phyloP scores from a whole-genome alignment of 2,797 vertebrate genomes.

The Gymnocypris eckloni region DNA sequence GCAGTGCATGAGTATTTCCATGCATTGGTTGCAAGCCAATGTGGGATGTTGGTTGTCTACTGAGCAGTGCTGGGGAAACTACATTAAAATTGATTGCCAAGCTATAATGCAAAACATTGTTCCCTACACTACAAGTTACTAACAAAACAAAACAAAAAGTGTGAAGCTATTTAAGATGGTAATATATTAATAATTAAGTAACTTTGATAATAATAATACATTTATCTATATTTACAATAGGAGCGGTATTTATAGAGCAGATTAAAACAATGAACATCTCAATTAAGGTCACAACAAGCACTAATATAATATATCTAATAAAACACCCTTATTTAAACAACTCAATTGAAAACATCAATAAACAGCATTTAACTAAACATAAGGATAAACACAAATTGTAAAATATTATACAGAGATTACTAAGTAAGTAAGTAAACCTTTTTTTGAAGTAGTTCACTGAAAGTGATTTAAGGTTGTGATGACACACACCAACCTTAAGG shows the following conservation, averaged over 20 bases:
- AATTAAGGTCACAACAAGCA: background rate
- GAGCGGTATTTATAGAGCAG: background rate
- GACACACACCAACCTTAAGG: background rate
- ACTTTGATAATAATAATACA: background rate
- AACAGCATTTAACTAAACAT: background rate
- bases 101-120: background rate
- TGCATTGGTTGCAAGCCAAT: slow-evolving; percentile 37
- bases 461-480: background rate
- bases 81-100: slow-evolving; percentile 46
- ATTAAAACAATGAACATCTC: background rate
- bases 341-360: background rate
- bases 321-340: background rate
- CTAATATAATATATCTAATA: background rate
- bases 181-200: background rate
- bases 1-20: slow-evolving; percentile 17
- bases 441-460: background rate
- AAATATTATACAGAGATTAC: background rate
- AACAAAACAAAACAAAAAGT: no score
- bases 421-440: background rate
- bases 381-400: background rate
- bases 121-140: background rate
- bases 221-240: background rate
- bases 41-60: background rate
- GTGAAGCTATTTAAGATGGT: background rate
- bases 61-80: slow-evolving; percentile 44